A percentile compares a stretch with the other conserved stretches of the same genome.
These are phyloP conservation scores for Regulus satrapa DNA, from an alignment of 2,113 vertebrate species.

Conservation along the genomic window DNA sequence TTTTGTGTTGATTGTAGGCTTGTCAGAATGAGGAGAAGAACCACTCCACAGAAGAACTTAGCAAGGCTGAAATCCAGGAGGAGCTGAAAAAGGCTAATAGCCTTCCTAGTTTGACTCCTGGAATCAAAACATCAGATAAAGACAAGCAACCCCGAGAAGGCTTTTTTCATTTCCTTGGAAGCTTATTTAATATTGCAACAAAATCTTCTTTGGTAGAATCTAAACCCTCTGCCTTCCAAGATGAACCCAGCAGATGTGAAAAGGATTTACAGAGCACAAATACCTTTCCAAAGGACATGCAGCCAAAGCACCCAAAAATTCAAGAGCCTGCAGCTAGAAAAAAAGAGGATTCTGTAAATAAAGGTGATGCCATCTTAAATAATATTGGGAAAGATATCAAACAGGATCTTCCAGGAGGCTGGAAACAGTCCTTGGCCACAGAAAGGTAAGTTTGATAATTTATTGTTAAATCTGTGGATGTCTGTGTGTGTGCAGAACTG, in stretches of 20 bases:
- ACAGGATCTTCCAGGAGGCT: slow-evolving; percentile 1
- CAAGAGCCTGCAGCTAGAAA: neutral
- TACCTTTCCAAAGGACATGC: neutral
- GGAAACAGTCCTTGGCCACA: neutral
- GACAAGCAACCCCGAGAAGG: slow-evolving; percentile 75
- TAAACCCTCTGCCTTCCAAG: slow-evolving; percentile 53
- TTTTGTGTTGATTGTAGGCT: slow-evolving; percentile 56
- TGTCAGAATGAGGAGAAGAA: slow-evolving; percentile 61
- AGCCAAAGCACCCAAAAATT: neutral
- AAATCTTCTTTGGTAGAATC: slow-evolving; percentile 67
- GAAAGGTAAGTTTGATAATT: slow-evolving; percentile 65
- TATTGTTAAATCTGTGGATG: neutral
- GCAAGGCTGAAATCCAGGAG: slow-evolving; percentile 51
- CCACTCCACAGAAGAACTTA: slow-evolving; percentile 57
- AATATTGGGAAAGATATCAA: neutral
- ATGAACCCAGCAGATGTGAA: slow-evolving; percentile 52
- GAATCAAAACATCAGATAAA: slow-evolving; percentile 53
- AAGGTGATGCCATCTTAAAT: neutral
- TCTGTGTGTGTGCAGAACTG: neutral
- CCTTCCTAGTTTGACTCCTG: slow-evolving; percentile 55
- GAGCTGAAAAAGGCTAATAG: slow-evolving; percentile 70
- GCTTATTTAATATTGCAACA: slow-evolving; percentile 76
- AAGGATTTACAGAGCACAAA: slow-evolving; percentile 36
- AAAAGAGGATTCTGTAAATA: neutral
- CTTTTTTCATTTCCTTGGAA: slow-evolving; percentile 80